These are phyloP conservation scores for Cottus gobio DNA, from an alignment of 2,113 vertebrate genomes.

Conservation along the genomic window DNA sequence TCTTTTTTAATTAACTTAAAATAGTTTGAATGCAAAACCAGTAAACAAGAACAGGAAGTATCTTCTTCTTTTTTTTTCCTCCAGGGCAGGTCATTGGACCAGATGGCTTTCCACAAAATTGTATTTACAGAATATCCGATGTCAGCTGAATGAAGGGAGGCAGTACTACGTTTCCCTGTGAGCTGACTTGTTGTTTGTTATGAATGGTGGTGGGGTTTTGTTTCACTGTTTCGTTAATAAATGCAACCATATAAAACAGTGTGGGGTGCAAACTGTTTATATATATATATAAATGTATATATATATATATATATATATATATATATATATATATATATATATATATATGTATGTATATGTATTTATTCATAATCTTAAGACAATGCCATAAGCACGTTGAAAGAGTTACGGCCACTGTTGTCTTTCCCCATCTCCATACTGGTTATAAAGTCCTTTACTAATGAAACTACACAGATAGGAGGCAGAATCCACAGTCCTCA, in stretches of 20 bases:
- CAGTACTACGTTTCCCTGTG: neutral
- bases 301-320: too few species aligned
- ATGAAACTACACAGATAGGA: too few species aligned
- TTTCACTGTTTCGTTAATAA: constrained; percentile 34
- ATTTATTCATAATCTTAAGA: neutral
- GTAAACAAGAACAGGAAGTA: neutral
- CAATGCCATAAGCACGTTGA: neutral
- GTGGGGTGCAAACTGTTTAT: neutral
- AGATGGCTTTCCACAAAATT: constrained; percentile 5
- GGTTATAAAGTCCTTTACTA: too few species aligned
- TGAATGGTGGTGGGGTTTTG: constrained; percentile 23
- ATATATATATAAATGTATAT: neutral
- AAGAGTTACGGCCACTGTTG: neutral
- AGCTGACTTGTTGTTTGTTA: neutral
- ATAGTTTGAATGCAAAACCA: neutral
- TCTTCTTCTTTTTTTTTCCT: neutral
- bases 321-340: too few species aligned
- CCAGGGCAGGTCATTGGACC: neutral
- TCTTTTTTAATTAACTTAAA: neutral
- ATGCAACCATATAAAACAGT: constrained; percentile 3
- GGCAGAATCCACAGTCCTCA: neutral
- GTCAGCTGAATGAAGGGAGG: neutral
- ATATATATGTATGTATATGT: too few species aligned
- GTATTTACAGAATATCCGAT: neutral
- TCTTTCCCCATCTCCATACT: neutral